phyloP scores from a whole-genome alignment of 1,140 invertebrate genomes.

The Polypedilum vanderplanki region DNA sequence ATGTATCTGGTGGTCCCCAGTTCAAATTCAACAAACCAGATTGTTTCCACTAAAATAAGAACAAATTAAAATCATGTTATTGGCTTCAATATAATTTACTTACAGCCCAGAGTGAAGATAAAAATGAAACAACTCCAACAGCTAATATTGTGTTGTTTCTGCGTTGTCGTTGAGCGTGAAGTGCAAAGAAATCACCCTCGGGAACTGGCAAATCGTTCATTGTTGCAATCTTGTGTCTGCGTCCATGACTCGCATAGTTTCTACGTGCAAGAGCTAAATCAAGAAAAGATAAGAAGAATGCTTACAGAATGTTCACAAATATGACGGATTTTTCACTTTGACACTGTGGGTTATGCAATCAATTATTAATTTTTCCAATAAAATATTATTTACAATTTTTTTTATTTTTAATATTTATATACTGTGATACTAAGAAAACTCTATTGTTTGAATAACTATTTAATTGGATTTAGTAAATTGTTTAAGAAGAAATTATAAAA shows the following conservation, averaged over 20 bases:
- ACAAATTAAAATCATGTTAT: background rate
- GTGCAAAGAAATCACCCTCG: constrained; percentile 62
- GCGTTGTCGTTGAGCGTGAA: constrained; percentile 54
- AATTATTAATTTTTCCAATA: background rate
- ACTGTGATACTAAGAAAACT: no score
- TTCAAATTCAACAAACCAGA: background rate
- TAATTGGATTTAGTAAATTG: background rate
- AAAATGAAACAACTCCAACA: constrained; percentile 46
- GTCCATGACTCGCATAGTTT: constrained; percentile 28
- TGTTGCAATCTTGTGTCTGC: constrained; percentile 41
- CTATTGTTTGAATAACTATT: no score
- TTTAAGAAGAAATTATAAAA: no score
- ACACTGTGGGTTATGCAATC: background rate
- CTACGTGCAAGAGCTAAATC: background rate
- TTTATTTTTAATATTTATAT: background rate
- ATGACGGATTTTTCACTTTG: no score
- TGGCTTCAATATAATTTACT: background rate
- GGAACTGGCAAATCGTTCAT: constrained; percentile 70
- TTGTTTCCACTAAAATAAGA: background rate
- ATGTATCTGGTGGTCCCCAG: background rate
- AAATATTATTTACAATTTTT: background rate
- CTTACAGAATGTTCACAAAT: no score
- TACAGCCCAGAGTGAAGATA: background rate
- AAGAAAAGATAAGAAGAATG: no score
- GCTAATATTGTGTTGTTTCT: constrained; percentile 59